Evolutionary conservation across 37 sponge, comb jelly and placozoan species (phyloP), one percentile per base, ranked within the genome.

Genomic region (Ianthella basta): DNA sequence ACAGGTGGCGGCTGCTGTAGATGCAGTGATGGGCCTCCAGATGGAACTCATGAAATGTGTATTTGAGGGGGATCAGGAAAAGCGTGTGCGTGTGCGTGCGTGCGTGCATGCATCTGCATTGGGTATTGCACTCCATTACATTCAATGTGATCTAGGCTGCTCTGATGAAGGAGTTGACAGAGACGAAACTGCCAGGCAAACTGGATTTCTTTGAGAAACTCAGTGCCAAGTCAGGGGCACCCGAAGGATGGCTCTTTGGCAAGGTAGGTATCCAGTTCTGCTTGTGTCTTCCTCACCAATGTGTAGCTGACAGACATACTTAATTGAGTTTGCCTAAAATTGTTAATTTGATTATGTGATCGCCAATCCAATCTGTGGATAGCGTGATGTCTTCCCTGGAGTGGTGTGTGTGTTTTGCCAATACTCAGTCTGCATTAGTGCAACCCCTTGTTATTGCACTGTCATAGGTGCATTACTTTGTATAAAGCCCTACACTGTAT

Each of bases 1-100:
- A n/a, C 72, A 70, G 72, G 20, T 70, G 72, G 72, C 32, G 24
- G 72, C 32, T 37, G 32, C 32, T 70, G 24, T 37, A 30, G 72
- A 70, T 27, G 32, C 32, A 27, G 35, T 70, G 36, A 27, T 15
- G 32, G 72, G 24, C 72, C 72, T 70, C 24, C 32, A 70, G 20
- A 19, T 5, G 4, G 35, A 70, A 0, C 32, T 70, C 24, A 1
- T 70, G 24, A 34, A 70, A 29, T 70, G 12, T 29, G 32, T 70
- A 37, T 70, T 37, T 27, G 72, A 70, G 35, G 20, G 18, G 4
- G 72, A 70, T 70, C 30, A 13, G 24, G 72, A 20, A 2, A 70
- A 70, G 5, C 32, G 24, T 27, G 72, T 70, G 1, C 2, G 72
- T 44, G 50, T 12, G 14, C 8, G 63, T 61, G 14, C 8, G 63